Conservation (phyloP, 2,888 invertebrate genomes). For the Melanotus villosus region DNA sequence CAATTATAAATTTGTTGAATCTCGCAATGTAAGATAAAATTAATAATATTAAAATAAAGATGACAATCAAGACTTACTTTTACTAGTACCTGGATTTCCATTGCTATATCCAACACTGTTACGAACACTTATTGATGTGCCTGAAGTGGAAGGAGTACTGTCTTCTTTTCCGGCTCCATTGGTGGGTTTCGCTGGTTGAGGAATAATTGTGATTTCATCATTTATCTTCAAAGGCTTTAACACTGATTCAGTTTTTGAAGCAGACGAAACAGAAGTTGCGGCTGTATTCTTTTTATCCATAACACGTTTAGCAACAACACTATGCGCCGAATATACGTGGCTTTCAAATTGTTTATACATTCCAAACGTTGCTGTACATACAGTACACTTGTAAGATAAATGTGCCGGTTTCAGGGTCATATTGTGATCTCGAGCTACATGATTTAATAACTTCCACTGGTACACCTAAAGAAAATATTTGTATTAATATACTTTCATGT, state of each 20-base stretch:
- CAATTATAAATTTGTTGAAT: too few species aligned
- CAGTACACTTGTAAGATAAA: constrained; percentile 94
- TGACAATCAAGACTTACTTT: constrained; percentile 61
- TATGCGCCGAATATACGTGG: constrained; percentile 94
- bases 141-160: constrained; percentile 40
- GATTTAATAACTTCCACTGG: constrained; percentile 93
- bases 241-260: constrained; percentile 74
- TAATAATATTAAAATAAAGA: too few species aligned
- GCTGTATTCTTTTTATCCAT: constrained; percentile 79
- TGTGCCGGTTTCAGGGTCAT: constrained; percentile 94
- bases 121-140: constrained; percentile 29
- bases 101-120: constrained; percentile 56
- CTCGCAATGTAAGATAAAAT: too few species aligned
- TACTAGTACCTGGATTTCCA: constrained; percentile 53
- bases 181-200: constrained; percentile 78
- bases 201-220: constrained; percentile 91
- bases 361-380: constrained; percentile 94
- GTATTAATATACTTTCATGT: too few species aligned
- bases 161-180: constrained; percentile 48
- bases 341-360: constrained; percentile 97
- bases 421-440: constrained; percentile 93
- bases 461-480: constrained; percentile 78
- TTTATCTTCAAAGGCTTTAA: constrained; percentile 89
- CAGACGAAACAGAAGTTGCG: constrained; percentile 60
- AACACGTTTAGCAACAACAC: constrained; percentile 89